These are phyloP conservation scores for Zaprionus bogoriensis DNA, from an alignment of 2,888 invertebrate genomes.

Conservation along the genomic window DNA sequence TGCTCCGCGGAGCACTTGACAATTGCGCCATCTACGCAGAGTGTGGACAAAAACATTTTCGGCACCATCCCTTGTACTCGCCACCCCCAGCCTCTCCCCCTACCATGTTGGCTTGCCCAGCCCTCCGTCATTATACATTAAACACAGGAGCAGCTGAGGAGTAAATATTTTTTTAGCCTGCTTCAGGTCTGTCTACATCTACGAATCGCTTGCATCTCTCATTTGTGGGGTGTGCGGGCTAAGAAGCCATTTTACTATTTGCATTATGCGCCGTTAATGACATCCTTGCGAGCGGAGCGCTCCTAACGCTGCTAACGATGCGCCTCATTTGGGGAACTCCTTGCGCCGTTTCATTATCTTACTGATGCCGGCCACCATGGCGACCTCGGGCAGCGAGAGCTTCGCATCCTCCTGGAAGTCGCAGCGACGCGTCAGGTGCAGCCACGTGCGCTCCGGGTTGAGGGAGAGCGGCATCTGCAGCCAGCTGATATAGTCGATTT, in stretches of 20 bases:
- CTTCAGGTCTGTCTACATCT: conserved; percentile 45
- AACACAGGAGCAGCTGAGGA: conserved; percentile 32
- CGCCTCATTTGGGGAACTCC: conserved; percentile 65
- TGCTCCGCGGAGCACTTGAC: conserved; percentile 52
- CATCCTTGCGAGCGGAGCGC: conserved; percentile 29
- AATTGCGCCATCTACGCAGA: conserved; percentile 53
- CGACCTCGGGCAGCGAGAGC: conserved; percentile 82
- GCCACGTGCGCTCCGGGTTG: conserved; percentile 82
- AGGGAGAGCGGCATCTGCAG: conserved; percentile 83
- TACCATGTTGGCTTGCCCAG: no score
- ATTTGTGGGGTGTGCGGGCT: conserved; percentile 44
- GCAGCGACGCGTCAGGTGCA: conserved; percentile 83
- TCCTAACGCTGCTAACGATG: conserved; percentile 42
- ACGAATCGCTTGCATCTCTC: conserved; percentile 34
- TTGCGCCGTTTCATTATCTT: conserved; percentile 81
- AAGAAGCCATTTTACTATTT: conserved; percentile 50
- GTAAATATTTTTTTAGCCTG: conserved; percentile 59
- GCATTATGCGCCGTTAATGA: conserved; percentile 70
- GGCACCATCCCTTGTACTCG: conserved; percentile 23
- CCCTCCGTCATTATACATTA: conserved; percentile 28
- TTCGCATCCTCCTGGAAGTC: conserved; percentile 83
- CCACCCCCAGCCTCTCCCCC: neutral
- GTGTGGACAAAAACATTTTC: conserved; percentile 74
- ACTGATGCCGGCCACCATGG: conserved; percentile 83
- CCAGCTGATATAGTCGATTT: conserved; percentile 83